These are phyloP conservation scores for Masticophis lateralis DNA, from an alignment of 2,797 vertebrate species.

Conservation along the genomic window DNA sequence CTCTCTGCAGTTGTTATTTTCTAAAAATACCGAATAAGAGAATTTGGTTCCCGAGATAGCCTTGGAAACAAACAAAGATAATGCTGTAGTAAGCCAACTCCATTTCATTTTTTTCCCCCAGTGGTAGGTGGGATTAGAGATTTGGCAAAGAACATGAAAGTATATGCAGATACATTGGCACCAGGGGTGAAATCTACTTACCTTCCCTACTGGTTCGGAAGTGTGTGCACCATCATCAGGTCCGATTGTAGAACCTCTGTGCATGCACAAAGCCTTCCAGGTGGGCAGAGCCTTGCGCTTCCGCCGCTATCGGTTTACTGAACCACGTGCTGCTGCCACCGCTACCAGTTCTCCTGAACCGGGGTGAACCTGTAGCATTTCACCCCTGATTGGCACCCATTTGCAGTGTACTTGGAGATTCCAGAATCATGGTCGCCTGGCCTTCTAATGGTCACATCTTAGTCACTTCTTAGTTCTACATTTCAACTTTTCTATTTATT, in stretches of 20 bases:
- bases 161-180: background rate
- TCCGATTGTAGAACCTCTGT: no score
- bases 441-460: background rate
- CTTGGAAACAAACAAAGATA: background rate
- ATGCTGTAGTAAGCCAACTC: background rate
- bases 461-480: background rate
- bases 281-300: no score
- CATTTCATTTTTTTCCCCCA: background rate
- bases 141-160: background rate
- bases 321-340: no score
- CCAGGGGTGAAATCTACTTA: no score
- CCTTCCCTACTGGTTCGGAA: no score
- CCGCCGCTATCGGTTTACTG: no score
- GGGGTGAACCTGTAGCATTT: no score
- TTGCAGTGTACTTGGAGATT: background rate
- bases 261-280: no score
- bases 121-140: background rate
- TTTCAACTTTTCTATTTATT: background rate
- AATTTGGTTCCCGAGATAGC: background rate
- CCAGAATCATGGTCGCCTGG: background rate
- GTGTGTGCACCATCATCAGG: no score
- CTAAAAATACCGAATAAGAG: background rate
- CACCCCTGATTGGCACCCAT: background rate
- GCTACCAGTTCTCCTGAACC: no score
- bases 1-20: background rate